A percentile compares a stretch with the other conserved stretches of the same genome.
phyloP scores from a whole-genome alignment of 2,888 invertebrate species.

The Campoletis raptor region DNA sequence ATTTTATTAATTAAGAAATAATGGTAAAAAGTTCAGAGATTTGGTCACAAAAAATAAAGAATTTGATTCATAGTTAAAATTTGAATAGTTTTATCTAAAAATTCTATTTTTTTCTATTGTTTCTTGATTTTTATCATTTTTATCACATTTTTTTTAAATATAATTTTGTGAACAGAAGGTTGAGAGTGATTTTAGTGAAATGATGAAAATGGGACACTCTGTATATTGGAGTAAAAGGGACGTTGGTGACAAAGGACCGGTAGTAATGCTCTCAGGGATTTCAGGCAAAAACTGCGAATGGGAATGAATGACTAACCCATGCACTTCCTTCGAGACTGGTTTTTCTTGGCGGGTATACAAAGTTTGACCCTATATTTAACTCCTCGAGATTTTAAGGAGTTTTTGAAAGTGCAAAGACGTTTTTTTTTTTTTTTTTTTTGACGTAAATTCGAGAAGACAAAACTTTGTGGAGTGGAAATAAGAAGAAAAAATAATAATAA shows the following conservation, averaged over 20 bases:
- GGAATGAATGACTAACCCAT: conserved; percentile 48
- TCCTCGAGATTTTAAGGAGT: neutral
- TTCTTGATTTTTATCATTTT: neutral
- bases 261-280: conserved; percentile 53
- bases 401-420: neutral
- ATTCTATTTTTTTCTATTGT: neutral
- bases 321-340: conserved; percentile 62
- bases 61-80: neutral
- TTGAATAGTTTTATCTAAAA: neutral
- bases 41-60: too few relatives aligned
- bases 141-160: neutral
- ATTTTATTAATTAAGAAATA: too few relatives aligned
- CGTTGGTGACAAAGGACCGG: conserved; percentile 63
- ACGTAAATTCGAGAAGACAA: neutral
- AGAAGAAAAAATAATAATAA: neutral
- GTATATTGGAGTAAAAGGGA: conserved; percentile 21
- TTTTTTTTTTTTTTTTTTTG: neutral
- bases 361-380: conserved; percentile 6
- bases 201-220: neutral
- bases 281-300: conserved; percentile 62
- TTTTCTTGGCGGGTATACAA: conserved; percentile 23
- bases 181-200: neutral
- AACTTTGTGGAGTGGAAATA: neutral
- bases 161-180: neutral
- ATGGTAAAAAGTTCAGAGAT: neutral